Base-by-base conservation (phyloP, 2,113 vertebrate species). In the Leptobrachium leishanense region DNA sequence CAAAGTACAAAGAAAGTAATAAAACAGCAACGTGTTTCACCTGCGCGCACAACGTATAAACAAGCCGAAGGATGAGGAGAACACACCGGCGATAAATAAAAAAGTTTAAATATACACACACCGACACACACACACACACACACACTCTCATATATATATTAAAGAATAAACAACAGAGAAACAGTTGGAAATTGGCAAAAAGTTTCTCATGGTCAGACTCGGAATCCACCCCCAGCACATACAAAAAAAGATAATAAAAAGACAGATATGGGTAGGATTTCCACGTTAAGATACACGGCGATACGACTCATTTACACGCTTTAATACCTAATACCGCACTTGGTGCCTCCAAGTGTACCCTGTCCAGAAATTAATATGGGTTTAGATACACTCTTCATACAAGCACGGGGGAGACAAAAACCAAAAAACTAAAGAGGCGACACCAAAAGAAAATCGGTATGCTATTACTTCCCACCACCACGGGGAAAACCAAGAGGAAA, bases 371-470 rank as follows among this genome's bases (percentile, higher is more conserved):
- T 59, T 81, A 66, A 11, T 6, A 84, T 94, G 95, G 66, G 95
- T 98, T 98, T 88, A 91, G 93, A 94, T 92, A 75, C 94, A 96
- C 96, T 97, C 95, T 96, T 99, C 97, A 99, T 99, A 95, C 91
- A 93, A 97, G 95, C 94, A 88, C 93, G 90, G 87, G 84, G 83
- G 77, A 71, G 85, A 87, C 85, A 82, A 85, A 64, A 42, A 64
- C 81, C 54, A 87, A 86, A 85, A 76, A 83, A 79, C 81, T 83
- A 86, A 84, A 65, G 82, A 20, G 20, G 65, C 13, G 50, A 84
- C 79, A 63, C 86, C 84, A 85, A 83, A 84, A 86, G 63, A 88
- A 90, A 94, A 94, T 91, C 89, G 84, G 92, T 93, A 79, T 84
- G 89, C 91, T 31, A 86, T 85, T 89, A 92, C 87, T 93, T 93